These are phyloP conservation scores for Oreochromis mossambicus DNA, from an alignment of 2,797 vertebrate genomes.

Conservation along the genomic window DNA sequence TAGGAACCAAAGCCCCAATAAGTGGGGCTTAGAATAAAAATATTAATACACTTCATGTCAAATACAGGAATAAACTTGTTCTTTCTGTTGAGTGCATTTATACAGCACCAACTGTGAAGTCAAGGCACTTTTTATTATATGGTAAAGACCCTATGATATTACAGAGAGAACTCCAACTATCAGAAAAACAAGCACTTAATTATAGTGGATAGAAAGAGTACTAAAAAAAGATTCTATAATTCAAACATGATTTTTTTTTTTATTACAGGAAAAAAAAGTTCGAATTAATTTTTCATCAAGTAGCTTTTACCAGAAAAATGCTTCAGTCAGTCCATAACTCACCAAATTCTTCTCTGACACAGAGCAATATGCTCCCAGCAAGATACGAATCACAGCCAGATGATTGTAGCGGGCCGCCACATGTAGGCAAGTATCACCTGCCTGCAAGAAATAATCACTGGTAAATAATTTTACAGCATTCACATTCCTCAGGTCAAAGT, in stretches of 20 bases:
- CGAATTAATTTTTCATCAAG: not conserved
- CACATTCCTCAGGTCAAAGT: not conserved
- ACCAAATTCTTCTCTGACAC: slow-evolving; percentile 95
- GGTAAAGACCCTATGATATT: not conserved
- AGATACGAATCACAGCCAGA: slow-evolving; percentile 84
- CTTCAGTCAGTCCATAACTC: slow-evolving; percentile 40
- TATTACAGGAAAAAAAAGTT: not conserved
- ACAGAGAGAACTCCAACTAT: not conserved
- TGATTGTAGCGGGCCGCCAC: slow-evolving; percentile 95
- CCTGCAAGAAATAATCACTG: slow-evolving; percentile 64
- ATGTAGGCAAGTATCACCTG: slow-evolving; percentile 92
- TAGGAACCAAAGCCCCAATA: not conserved
- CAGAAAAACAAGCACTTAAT: not conserved
- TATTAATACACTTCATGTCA: not conserved
- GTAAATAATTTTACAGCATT: not conserved
- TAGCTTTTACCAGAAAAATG: not conserved
- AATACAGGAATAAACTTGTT: not conserved
- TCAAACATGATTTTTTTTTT: not conserved
- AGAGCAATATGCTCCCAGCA: slow-evolving; percentile 94
- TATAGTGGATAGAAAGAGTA: not conserved
- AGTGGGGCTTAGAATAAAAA: not conserved
- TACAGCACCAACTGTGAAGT: not conserved
- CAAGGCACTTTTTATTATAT: not conserved
- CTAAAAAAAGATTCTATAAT: not conserved
- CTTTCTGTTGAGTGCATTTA: not conserved